Evolutionary conservation across 2,888 invertebrate genomes (phyloP).

Genomic region (Dermolepida albohirtum): DNA sequence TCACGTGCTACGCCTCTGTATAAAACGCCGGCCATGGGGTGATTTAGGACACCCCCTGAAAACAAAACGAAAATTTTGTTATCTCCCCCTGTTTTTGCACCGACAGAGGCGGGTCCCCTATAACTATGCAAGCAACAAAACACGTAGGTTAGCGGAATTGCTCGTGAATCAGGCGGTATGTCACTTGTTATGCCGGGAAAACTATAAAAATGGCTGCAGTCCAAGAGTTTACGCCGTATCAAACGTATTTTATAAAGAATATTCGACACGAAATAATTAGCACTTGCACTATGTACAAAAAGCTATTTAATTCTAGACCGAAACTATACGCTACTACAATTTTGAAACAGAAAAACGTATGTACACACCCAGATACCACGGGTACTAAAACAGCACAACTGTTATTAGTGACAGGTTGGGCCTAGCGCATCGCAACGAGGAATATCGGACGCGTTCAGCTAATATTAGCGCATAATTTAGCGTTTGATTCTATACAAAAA

Average conservation of each 20-base stretch:
- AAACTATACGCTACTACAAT: slow-evolving; percentile 35
- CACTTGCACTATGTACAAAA: slow-evolving; percentile 13
- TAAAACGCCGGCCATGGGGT: slow-evolving; percentile 51
- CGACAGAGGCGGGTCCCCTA: slow-evolving; percentile 46
- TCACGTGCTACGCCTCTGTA: slow-evolving; percentile 54
- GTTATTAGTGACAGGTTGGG: slow-evolving; percentile 48
- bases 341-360: slow-evolving; percentile 31
- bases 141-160: slow-evolving; percentile 55
- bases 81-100: slow-evolving; percentile 23
- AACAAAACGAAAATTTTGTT: slow-evolving; percentile 12
- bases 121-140: slow-evolving; percentile 51
- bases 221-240: slow-evolving; percentile 16
- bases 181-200: slow-evolving; percentile 41
- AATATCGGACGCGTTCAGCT: slow-evolving; percentile 46
- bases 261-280: slow-evolving; percentile 9
- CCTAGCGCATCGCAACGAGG: slow-evolving; percentile 48
- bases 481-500: too few species aligned
- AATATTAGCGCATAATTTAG: too few species aligned
- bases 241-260: slow-evolving; percentile 2
- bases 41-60: slow-evolving; percentile 43
- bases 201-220: slow-evolving; percentile 40
- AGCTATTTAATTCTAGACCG: slow-evolving; percentile 28
- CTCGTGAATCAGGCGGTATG: slow-evolving; percentile 53
- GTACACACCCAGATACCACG: slow-evolving; percentile 51
- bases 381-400: slow-evolving; percentile 49